A percentile compares a stretch with the other conserved stretches of the same genome.
These are phyloP conservation scores for Rachycentron canadum DNA, from an alignment of 2,797 vertebrate species.

Conservation along the genomic window DNA sequence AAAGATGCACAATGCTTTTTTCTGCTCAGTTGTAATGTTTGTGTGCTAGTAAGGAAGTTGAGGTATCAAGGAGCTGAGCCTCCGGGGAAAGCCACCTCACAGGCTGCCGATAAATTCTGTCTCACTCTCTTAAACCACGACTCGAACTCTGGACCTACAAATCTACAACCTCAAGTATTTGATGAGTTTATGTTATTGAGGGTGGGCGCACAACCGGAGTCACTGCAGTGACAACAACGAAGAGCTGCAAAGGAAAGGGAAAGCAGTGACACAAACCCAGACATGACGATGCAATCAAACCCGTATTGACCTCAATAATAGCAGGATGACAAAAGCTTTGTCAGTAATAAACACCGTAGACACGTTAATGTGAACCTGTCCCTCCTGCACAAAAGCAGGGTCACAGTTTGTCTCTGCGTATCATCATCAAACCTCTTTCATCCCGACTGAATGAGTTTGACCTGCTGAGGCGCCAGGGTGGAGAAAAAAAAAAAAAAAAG, in stretches of 20 bases:
- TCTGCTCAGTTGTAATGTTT: not conserved
- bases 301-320: conserved; percentile 15
- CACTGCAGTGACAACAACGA: not conserved
- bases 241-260: not conserved
- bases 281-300: not conserved
- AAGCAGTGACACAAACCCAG: not conserved
- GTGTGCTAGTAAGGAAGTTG: no score
- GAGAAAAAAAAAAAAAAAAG: not conserved
- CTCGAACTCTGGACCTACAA: not conserved
- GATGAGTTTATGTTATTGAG: not conserved
- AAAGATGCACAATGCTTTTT: no score
- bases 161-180: not conserved
- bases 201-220: not conserved
- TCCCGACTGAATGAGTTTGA: conserved; percentile 35
- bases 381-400: not conserved
- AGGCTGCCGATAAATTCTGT: not conserved
- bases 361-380: conserved; percentile 21
- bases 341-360: not conserved
- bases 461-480: conserved; percentile 9
- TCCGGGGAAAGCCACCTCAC: not conserved
- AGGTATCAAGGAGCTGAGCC: not conserved
- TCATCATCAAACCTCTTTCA: conserved; percentile 25
- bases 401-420: not conserved
- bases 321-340: conserved; percentile 18
- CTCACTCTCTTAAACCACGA: not conserved